phyloP scores from a whole-genome alignment of 2,888 invertebrate genomes.

The Hirtodrosophila alboralis region DNA sequence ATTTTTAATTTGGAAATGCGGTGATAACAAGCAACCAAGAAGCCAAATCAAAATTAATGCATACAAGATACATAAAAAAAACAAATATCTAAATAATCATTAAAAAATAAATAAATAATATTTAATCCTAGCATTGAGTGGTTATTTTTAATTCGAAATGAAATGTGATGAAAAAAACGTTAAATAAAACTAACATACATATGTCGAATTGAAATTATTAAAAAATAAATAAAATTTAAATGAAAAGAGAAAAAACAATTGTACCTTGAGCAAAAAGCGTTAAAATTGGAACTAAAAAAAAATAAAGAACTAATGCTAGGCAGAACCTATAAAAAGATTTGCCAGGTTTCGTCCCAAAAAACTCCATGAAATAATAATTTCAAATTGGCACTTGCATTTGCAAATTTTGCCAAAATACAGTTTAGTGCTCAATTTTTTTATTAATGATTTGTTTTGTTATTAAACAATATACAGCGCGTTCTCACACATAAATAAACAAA shows the following conservation, averaged over 20 bases:
- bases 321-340: conserved; percentile 45
- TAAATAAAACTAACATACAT: conserved; percentile 42
- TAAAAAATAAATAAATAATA: conserved; percentile 34
- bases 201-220: conserved; percentile 65
- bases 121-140: conserved; percentile 50
- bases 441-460: conserved; percentile 36
- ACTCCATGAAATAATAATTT: conserved; percentile 48
- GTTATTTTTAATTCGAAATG: conserved; percentile 60
- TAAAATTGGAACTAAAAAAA: conserved; percentile 64
- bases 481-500: conserved; percentile 40
- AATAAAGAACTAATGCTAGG: conserved; percentile 43
- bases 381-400: conserved; percentile 70
- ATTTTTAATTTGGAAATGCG: conserved; percentile 62
- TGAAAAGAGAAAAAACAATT: conserved; percentile 67
- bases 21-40: conserved; percentile 69
- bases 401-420: conserved; percentile 79
- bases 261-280: conserved; percentile 73
- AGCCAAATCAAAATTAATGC: conserved; percentile 79
- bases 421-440: conserved; percentile 53
- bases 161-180: conserved; percentile 69
- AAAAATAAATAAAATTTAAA: conserved; percentile 15
- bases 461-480: conserved; percentile 27
- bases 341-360: conserved; percentile 72
- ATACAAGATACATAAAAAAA: conserved; percentile 48
- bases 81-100: conserved; percentile 30